Conservation (phyloP, 2,888 invertebrate genomes). For the Stomorhina lunata region DNA sequence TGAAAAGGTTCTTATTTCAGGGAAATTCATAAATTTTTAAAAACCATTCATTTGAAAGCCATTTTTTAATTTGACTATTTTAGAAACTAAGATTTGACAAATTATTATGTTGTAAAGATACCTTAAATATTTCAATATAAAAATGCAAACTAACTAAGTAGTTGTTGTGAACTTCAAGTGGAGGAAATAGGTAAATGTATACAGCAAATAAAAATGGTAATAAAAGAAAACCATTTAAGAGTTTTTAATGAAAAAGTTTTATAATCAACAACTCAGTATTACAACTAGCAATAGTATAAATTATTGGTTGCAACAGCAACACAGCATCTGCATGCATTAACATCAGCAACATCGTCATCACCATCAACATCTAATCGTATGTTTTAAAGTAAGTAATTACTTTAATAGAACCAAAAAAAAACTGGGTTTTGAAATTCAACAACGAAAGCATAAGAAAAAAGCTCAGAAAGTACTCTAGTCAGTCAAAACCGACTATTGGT, state of each 20-base stretch:
- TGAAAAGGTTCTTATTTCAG: too few relatives aligned
- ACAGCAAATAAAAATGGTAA: conserved; percentile 24
- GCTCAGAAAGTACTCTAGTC: too few relatives aligned
- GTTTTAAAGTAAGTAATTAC: conserved; percentile 48
- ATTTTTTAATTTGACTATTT: too few relatives aligned
- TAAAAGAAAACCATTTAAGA: conserved; percentile 35
- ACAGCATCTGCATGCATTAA: background rate
- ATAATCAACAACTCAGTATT: conserved; percentile 42
- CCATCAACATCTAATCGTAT: conserved; percentile 36
- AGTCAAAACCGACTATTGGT: too few relatives aligned
- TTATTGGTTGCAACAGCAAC: background rate
- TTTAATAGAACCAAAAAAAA: conserved; percentile 29
- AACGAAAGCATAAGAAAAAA: background rate
- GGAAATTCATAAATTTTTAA: too few relatives aligned
- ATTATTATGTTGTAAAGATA: too few relatives aligned
- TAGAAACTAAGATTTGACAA: too few relatives aligned
- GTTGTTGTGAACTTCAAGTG: background rate
- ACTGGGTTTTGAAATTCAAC: background rate
- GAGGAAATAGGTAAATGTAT: background rate
- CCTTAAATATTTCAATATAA: conserved; percentile 28
- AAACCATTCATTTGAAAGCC: too few relatives aligned
- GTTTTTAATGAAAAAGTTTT: conserved; percentile 59
- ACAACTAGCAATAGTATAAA: background rate
- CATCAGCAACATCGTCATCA: too few relatives aligned
- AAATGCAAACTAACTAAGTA: conserved; percentile 14